Base-by-base conservation (phyloP, 2,113 vertebrate species). In the Dicentrarchus labrax region DNA sequence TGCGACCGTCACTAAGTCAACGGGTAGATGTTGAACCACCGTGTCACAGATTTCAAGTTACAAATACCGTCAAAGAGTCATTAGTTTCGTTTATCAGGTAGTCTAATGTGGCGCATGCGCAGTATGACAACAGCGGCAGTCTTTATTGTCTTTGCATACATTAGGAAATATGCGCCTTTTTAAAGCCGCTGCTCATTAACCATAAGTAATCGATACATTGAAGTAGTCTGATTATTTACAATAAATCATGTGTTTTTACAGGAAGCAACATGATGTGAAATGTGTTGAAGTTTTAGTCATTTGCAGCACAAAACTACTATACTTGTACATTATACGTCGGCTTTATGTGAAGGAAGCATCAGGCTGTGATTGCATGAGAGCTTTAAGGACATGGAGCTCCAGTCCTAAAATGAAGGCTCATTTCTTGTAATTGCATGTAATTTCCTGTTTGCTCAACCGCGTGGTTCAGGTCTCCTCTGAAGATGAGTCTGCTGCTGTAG, bases 31-130 rank as follows among this genome's bases (percentile, higher is more conserved):
- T 7, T 59, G 3, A 47, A 22, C 3, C 19, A 38, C 8, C 2
- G 6, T 16, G 15, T 30, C 3, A 2, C 9, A 57, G 13, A 47
- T 6, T 50, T 57, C 0, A 13, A 47, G n/a, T 66, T 51, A 6
- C 0, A 56, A 39, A 64, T 0, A 38, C 24, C 8, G 7, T n/a
- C 6, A 36, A 56, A 51, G 0, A 21, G 15, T 13, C 9, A 22
- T 36, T 48, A 38, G 19, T 80, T 72, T 76, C 15, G n/a, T 67
- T 82, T 36, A 71, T 60, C 8, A 47, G 47, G 43, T 56, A 39
- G 50, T 53, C 0, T 50, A 19, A 0, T 1, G 4, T 12, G 36
- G 73, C 91, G 81, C 91, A 82, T 68, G 89, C 88, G 88, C 71
- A 69, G 0, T 61, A 15, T 10, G 43, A 0, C 54, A 21, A 15